Percentiles rank a stretch among this genome's conserved stretches.
These are phyloP conservation scores for Hydropsyche betteni DNA, from an alignment of 2,888 invertebrate species.

Conservation along the genomic window DNA sequence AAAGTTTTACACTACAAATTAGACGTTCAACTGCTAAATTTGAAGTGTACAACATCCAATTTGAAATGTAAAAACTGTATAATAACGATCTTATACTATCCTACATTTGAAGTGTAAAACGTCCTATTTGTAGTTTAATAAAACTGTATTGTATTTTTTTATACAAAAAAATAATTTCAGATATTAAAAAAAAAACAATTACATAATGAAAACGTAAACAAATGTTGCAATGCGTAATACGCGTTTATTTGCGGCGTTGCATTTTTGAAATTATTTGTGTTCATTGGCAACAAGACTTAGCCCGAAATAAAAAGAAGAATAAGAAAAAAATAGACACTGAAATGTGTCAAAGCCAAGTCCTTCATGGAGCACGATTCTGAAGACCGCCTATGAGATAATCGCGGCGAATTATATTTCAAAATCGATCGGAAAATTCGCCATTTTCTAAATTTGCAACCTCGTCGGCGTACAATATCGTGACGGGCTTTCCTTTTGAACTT, in stretches of 20 bases:
- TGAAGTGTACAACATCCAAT: too few relatives aligned
- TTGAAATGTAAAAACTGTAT: too few relatives aligned
- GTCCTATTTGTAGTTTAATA: too few relatives aligned
- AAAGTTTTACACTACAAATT: too few relatives aligned
- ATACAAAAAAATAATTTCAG: not conserved
- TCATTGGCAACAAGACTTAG: constrained; percentile 12
- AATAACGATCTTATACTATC: too few relatives aligned
- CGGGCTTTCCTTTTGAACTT: constrained; percentile 13
- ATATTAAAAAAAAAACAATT: not conserved
- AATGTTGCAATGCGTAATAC: not conserved
- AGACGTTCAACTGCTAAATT: too few relatives aligned
- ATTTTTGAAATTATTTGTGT: constrained; percentile 2
- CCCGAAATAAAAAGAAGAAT: not conserved
- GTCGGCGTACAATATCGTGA: not conserved
- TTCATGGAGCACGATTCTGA: constrained; percentile 5
- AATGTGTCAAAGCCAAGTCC: constrained; percentile 22
- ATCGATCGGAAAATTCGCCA: not conserved
- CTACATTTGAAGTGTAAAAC: too few relatives aligned
- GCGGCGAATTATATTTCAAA: not conserved
- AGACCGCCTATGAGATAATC: not conserved
- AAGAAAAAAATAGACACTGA: not conserved
- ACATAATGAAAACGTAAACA: not conserved
- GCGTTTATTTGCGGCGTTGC: not conserved
- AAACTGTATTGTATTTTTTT: too few relatives aligned
- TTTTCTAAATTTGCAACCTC: not conserved